Percentiles rank a stretch among this genome's conserved stretches.
Evolutionary conservation across 2,797 vertebrate species (phyloP).

Genomic region (Glyptemys insculpta): DNA sequence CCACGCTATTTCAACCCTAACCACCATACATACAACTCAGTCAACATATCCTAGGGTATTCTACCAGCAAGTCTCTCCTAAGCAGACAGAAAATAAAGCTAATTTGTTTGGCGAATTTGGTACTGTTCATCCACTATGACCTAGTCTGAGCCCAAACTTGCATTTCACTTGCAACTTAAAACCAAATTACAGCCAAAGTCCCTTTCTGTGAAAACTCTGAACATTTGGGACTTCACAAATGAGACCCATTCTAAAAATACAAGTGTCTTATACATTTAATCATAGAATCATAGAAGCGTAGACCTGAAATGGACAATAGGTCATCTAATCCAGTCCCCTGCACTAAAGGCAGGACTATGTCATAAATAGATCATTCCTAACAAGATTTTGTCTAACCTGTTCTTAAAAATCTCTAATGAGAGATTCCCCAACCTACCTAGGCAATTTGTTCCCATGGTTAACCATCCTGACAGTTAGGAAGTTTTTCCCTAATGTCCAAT

Average conservation of each 20-base stretch:
- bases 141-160: neutral
- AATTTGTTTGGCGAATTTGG: neutral
- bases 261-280: neutral
- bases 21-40: neutral
- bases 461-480: neutral
- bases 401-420: neutral
- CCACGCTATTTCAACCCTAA: neutral
- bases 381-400: neutral
- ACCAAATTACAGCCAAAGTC: neutral
- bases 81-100: neutral
- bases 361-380: neutral
- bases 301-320: neutral
- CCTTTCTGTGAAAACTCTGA: neutral
- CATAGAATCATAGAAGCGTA: neutral
- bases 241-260: neutral
- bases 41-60: neutral
- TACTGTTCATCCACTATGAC: neutral
- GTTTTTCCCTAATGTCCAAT: neutral
- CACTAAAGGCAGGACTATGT: neutral
- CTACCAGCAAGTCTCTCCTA: neutral
- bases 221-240: accelerated
- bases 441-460: neutral
- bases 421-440: neutral
- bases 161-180: neutral
- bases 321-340: neutral